Base-by-base conservation (phyloP, 2,797 vertebrate genomes). In the Kryptolebias ocellatus region DNA sequence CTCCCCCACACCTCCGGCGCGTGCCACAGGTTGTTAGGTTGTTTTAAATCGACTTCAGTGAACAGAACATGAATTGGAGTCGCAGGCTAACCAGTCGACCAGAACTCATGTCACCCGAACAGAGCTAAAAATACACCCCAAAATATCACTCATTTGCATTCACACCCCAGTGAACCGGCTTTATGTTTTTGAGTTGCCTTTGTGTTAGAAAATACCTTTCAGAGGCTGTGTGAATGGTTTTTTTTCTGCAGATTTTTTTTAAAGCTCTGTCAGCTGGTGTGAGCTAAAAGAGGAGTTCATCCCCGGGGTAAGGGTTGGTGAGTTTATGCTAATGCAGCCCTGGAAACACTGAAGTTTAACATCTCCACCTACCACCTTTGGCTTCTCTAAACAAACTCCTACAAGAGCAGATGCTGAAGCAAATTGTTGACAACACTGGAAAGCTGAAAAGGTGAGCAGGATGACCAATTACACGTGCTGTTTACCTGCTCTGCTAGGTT, bases 71-170 rank as follows among this genome's bases (percentile, higher is more conserved):
- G 15, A 18, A 50, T 50, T 34, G 50, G 16, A 24, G 53, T 3
- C 39, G n/a, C 20, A 24, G 20, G 20, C 1, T 1, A 24, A 24
- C 20, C 20, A 34, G 39, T 55, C 51, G 42, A n/a, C 53, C 62
- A 53, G 73, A 18, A 51, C 51, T 34, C 27, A 42, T 42, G 18
- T 42, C 50, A 42, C n/a, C 52, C 27, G 24, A 20, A 63, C 9
- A 18, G 54, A 4, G 62, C 73, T 87, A 84, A 74, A 83, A 85
- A 85, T 86, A 87, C 67, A 67, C 61, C 64, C 52, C 53, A 4
- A 64, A 72, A 80, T 74, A 57, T n/a, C 14, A 9, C 14, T 17
- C 56, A 60, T 63, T 20, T 70, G 14, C n/a, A 0, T 49, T 34
- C 34, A 7, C 55, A 53, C 24, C 54, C 31, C 4, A 2, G 50